Evolutionary conservation across 2,113 vertebrate species (phyloP), one percentile per base, ranked within the genome.

Genomic region (Engraulis encrasicolus): DNA sequence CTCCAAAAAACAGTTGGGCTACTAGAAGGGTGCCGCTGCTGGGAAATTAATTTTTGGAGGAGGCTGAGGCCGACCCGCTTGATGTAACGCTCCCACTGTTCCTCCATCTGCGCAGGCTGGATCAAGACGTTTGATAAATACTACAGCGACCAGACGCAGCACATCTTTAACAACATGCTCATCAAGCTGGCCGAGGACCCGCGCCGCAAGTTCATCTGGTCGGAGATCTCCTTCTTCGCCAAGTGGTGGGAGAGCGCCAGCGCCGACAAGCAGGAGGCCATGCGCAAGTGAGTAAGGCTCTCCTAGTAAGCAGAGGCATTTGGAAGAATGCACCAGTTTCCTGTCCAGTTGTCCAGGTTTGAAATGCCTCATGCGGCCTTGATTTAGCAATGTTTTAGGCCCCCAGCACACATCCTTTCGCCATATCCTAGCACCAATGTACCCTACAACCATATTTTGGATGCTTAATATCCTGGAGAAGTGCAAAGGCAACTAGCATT

Each of bases 111-210:
- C 18, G 31, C 90, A 99, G 98, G 98, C 87, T 99, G 98, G 98
- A 89, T 99, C 91, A 99, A 99, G 94, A 99, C 98, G n/a, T 99
- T 99, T 37, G 98, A 99, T 91, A 99, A 99, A 92, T 99, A 99
- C 92, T 99, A 97, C 93, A 92, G 91, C 0, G 98, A 99, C 92
- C 98, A 99, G 94, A 99, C 98, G 0, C 98, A 99, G 85, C 98
- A 99, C 90, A 99, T 99, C 91, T 94, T 99, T 79, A 99, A 99
- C 93, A 98, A 97, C 95, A 97, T 99, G 97, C 94, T 98, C 86
- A 92, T 96, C 88, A 99, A 99, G 92, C 93, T 99, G 90, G 93
- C 96, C 14, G 98, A 99, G 89, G 98, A 99, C 92, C 93, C 97
- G 0, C 96, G 97, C 54, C 95, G 97, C 78, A 97, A 97, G 89